A percentile compares a stretch with the other conserved stretches of the same genome.
Evolutionary conservation across 2,113 vertebrate genomes (phyloP).

Genomic region (Tautogolabrus adspersus): DNA sequence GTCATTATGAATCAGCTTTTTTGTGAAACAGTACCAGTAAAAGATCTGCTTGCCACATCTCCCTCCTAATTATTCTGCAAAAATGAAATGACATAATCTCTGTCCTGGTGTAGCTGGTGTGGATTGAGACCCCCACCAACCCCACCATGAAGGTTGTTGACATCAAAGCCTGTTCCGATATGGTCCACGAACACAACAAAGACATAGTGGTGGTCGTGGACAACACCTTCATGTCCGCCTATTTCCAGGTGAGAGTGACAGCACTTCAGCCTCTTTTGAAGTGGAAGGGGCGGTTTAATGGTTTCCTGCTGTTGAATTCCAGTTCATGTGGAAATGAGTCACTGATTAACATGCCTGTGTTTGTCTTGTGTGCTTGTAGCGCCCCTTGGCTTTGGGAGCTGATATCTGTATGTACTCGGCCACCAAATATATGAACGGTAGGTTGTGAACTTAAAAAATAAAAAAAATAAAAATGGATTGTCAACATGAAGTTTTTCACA

Average conservation of each 20-base stretch:
- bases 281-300: neutral
- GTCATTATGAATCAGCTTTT: neutral
- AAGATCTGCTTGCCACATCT: too few relatives aligned
- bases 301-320: constrained; percentile 17
- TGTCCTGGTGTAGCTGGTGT: constrained; percentile 87
- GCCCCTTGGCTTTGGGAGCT: constrained; percentile 92
- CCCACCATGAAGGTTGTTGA: constrained; percentile 91
- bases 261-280: neutral
- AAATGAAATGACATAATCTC: neutral
- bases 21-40: neutral
- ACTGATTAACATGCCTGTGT: constrained; percentile 33
- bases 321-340: constrained; percentile 7
- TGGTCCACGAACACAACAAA: constrained; percentile 80
- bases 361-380: constrained; percentile 79
- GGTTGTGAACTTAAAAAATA: constrained; percentile 41
- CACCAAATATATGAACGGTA: constrained; percentile 98
- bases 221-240: constrained; percentile 97
- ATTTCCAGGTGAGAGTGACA: constrained; percentile 90
- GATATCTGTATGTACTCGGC: constrained; percentile 97
- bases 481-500: too few relatives aligned
- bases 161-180: constrained; percentile 87
- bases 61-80: too few relatives aligned
- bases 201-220: constrained; percentile 91
- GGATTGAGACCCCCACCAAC: constrained; percentile 95
- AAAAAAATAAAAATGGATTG: too few relatives aligned